Conservation (phyloP, 2,113 vertebrate species). For the Brachyistius frenatus region DNA sequence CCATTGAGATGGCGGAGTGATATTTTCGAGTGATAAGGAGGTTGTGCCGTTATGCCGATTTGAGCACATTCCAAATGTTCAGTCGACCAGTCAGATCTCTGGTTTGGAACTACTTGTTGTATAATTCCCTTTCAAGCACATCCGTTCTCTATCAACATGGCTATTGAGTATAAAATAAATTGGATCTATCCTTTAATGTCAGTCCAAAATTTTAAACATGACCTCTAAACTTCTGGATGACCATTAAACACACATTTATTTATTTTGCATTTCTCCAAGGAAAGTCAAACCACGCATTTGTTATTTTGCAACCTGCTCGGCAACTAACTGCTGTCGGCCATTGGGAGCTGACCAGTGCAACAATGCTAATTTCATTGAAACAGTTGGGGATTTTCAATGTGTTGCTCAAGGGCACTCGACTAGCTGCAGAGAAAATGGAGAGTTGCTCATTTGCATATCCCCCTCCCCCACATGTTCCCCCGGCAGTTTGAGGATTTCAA, state of each 20-base stretch:
- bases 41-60: too few species aligned
- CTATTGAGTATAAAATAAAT: not conserved
- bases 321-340: not conserved
- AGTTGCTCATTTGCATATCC: conserved; percentile 29
- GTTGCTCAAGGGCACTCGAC: conserved; percentile 34
- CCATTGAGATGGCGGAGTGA: too few species aligned
- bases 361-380: not conserved
- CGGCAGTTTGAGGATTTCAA: conserved; percentile 29
- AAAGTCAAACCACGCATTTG: not conserved
- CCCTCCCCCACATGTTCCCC: conserved; percentile 3
- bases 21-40: too few species aligned
- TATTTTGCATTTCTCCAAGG: fast-evolving
- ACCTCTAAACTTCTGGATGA: not conserved
- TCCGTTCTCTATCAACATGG: too few species aligned
- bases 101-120: too few species aligned
- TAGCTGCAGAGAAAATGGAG: not conserved
- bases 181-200: too few species aligned
- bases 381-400: not conserved
- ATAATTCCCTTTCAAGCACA: too few species aligned
- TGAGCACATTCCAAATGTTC: too few species aligned
- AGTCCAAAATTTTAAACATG: too few species aligned
- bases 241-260: too few species aligned
- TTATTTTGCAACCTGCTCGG: not conserved
- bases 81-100: too few species aligned
- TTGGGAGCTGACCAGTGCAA: not conserved